Evolutionary conservation across 2,888 invertebrate genomes (phyloP).

Genomic region (Euzetes globulus): DNA sequence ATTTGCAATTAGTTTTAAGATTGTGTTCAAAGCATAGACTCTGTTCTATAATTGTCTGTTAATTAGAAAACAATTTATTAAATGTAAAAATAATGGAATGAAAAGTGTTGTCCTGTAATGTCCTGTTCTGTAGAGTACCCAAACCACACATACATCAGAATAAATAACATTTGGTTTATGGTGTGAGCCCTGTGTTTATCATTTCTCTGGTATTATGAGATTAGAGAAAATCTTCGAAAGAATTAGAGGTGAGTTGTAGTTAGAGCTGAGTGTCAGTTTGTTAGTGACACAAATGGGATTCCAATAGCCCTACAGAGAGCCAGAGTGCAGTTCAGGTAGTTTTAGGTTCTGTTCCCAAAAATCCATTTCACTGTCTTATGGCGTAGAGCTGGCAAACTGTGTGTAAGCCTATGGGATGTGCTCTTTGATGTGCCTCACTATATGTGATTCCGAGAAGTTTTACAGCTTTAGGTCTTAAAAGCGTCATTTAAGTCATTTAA

Average conservation of each 20-base stretch:
- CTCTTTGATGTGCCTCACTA: background rate
- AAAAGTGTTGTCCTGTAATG: too few relatives aligned
- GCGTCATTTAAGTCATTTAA: constrained; percentile 3
- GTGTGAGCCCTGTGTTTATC: background rate
- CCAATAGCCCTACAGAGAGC: background rate
- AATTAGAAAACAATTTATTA: too few relatives aligned
- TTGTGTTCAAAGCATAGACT: too few relatives aligned
- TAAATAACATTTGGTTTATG: background rate
- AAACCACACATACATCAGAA: background rate
- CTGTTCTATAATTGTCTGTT: too few relatives aligned
- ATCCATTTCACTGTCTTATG: background rate
- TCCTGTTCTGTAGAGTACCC: background rate
- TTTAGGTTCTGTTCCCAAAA: background rate
- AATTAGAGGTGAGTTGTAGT: background rate
- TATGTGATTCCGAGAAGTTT: constrained; percentile 14
- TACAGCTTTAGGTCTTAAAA: background rate
- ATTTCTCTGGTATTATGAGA: constrained; percentile 3
- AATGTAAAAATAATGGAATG: too few relatives aligned
- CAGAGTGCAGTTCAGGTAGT: background rate
- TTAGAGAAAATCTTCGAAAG: background rate
- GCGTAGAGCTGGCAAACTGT: background rate
- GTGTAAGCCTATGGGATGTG: background rate
- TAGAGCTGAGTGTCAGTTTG: background rate
- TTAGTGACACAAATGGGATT: constrained; percentile 17
- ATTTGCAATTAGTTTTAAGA: too few relatives aligned